Base-by-base conservation (phyloP, 2,797 vertebrate genomes). In the Darevskia mixta region DNA sequence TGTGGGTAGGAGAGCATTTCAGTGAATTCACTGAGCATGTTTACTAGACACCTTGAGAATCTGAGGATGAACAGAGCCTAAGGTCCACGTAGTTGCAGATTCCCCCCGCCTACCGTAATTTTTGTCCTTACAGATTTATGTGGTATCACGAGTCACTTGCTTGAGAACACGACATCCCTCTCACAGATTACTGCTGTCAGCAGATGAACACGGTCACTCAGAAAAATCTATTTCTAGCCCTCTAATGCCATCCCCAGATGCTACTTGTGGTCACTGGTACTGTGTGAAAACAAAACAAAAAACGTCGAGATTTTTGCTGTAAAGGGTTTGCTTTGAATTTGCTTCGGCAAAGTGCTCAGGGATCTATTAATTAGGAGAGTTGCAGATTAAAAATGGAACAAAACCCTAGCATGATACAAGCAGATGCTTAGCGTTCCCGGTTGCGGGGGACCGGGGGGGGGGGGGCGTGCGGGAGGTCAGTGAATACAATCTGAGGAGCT, bases 201-300 rank as follows among this genome's bases (percentile, higher is more conserved):
- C 86, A 83, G 92, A 94, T 90, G 86, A 90, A 69, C 23, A 0
- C 29, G 83, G 92, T 18, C 88, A 41, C 81, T 87, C 79, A 45
- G 67, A 49, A 72, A 69, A 79, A 0, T 82, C 92, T 91, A 61
- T 94, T 93, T 87, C 85, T 84, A 91, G 92, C 73, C 84, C 7
- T 64, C 41, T 15, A 8, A 43, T 13, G 77, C 86, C 1, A 0
- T 3, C 82, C 3, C 27, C 89, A 90, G 93, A 25, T 89, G 87
- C 45, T 90, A n/a, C 17, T 67, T 10, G 27, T 71, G 80, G 79
- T 58, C 11, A 49, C 78, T 82, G 78, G 43, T 2, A 32, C 87
- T 38, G 73, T 5, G n/a, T 17, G 55, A 79, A 78, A 67, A 55
- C 69, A 38, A 80, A 85, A 23, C 71, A 61, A 17, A 79, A 35